A percentile compares a stretch with the other conserved stretches of the same genome.
phyloP scores from a whole-genome alignment of 2,113 vertebrate genomes.

The Upupa epops region DNA sequence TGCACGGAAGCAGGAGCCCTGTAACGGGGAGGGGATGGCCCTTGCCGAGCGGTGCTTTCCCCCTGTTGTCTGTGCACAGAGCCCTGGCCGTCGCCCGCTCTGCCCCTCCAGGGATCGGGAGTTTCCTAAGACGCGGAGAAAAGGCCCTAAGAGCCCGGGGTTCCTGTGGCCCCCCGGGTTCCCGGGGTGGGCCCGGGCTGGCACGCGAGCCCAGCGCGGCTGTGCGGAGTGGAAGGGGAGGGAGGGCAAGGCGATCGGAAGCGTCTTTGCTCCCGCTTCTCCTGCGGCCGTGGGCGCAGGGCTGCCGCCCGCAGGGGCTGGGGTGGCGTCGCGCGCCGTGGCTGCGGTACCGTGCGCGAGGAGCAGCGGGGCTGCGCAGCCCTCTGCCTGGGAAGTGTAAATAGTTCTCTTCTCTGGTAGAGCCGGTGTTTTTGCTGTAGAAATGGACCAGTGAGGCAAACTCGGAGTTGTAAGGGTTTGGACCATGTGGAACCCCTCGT shows the following conservation, averaged over 20 bases:
- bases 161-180: slow-evolving; percentile 61
- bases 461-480: slow-evolving; percentile 78
- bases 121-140: slow-evolving; percentile 63
- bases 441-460: slow-evolving; percentile 82
- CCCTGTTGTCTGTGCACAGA: no score
- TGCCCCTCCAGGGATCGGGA: no score
- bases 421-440: slow-evolving; percentile 84
- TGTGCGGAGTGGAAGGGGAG: slow-evolving; percentile 60
- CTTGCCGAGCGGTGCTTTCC: no score
- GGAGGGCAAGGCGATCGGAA: slow-evolving; percentile 57
- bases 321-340: slow-evolving; percentile 78
- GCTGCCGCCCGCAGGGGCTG: slow-evolving; percentile 79
- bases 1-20: slow-evolving; percentile 84
- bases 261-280: slow-evolving; percentile 76
- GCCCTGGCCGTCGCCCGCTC: no score
- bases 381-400: slow-evolving; percentile 83
- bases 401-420: slow-evolving; percentile 85
- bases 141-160: slow-evolving; percentile 60
- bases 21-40: slow-evolving; percentile 92
- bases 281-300: slow-evolving; percentile 77
- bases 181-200: slow-evolving; percentile 62
- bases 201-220: slow-evolving; percentile 62
- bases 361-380: no score
- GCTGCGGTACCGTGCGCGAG: slow-evolving; percentile 84
- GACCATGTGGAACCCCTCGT: slow-evolving; percentile 79